Conservation (phyloP, 2,888 invertebrate species). For the Melinopterus prodromus region DNA sequence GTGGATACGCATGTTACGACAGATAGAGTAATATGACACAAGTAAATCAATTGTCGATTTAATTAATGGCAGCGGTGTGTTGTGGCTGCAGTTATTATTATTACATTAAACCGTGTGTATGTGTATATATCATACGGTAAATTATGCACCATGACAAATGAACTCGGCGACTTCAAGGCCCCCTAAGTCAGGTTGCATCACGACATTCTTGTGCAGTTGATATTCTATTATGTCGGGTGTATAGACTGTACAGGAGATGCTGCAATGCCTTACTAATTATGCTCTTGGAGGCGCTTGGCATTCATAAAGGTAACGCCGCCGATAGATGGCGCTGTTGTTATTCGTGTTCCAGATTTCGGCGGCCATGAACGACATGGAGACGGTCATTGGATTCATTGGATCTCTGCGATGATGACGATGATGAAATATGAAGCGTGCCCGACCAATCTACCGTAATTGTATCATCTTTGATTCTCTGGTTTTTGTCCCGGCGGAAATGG, state of each 20-base stretch:
- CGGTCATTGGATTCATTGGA: not conserved
- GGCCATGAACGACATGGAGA: not conserved
- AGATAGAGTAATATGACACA: constrained; percentile 20
- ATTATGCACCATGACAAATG: not conserved
- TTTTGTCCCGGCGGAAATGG: not conserved
- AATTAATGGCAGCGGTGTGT: not conserved
- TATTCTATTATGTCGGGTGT: not conserved
- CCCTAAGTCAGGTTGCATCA: not conserved
- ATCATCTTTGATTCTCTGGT: not conserved
- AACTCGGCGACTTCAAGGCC: not conserved
- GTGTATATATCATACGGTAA: not conserved
- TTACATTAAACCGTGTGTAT: not conserved
- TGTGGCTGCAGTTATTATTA: not conserved
- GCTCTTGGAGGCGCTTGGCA: not conserved
- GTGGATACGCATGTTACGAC: constrained; percentile 25
- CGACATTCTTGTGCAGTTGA: not conserved
- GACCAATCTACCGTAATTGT: not conserved
- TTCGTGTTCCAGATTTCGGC: not conserved
- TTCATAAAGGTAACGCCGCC: not conserved
- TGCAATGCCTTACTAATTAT: not conserved
- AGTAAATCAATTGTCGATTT: constrained; percentile 20
- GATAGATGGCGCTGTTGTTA: not conserved
- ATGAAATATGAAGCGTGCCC: not conserved
- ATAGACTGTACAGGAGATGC: not conserved
- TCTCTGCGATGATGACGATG: not conserved